Conservation (phyloP, 2,888 invertebrate genomes). For the Eristalis intricaria region DNA sequence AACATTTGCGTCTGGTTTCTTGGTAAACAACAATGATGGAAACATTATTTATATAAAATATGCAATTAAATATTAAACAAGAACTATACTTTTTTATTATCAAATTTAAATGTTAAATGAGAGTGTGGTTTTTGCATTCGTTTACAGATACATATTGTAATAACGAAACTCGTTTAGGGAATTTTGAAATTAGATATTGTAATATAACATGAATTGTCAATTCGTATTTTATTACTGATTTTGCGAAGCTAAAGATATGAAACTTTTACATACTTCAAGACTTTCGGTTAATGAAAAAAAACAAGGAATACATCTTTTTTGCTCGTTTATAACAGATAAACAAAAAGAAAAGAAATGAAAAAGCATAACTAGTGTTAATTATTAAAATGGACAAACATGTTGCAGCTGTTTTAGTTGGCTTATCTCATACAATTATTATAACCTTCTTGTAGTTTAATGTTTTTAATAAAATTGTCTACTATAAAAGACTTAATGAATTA, state of each 20-base stretch:
- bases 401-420: slow-evolving; percentile 71
- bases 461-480: slow-evolving; percentile 72
- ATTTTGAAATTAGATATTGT: slow-evolving; percentile 75
- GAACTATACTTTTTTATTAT: slow-evolving; percentile 59
- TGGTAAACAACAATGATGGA: slow-evolving; percentile 51
- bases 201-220: slow-evolving; percentile 71
- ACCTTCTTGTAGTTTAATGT: slow-evolving; percentile 72
- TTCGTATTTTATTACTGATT: slow-evolving; percentile 71
- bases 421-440: slow-evolving; percentile 72
- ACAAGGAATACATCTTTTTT: slow-evolving; percentile 32
- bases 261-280: slow-evolving; percentile 65
- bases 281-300: slow-evolving; percentile 48
- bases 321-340: slow-evolving; percentile 45
- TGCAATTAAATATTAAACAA: slow-evolving; percentile 36
- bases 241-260: slow-evolving; percentile 62
- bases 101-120: slow-evolving; percentile 67
- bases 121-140: slow-evolving; percentile 72
- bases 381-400: slow-evolving; percentile 54
- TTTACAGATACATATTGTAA: slow-evolving; percentile 74
- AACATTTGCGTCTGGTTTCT: slow-evolving; percentile 56
- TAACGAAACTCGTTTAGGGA: slow-evolving; percentile 80
- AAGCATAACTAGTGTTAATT: slow-evolving; percentile 58
- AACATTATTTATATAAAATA: slow-evolving; percentile 61
- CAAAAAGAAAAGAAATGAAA: slow-evolving; percentile 3
- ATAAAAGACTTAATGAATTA: slow-evolving; percentile 72